Evolutionary conservation across 2,888 invertebrate genomes (phyloP).

Genomic region (Hypomecis punctinalis): DNA sequence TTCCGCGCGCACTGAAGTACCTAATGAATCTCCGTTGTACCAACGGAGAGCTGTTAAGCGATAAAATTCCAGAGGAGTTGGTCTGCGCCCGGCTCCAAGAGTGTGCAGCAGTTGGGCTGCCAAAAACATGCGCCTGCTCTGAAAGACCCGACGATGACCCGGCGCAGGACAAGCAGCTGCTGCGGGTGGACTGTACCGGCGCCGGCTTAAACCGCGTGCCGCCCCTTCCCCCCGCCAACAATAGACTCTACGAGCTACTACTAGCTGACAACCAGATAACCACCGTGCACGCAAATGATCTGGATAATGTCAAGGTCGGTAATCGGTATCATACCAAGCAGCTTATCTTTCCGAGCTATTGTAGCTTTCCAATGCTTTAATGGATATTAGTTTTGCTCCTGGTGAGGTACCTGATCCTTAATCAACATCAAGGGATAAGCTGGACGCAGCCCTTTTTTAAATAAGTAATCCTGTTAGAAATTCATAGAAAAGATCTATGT

Average conservation of each 20-base stretch:
- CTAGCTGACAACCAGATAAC: slow-evolving; percentile 40
- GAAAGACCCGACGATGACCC: too few species aligned
- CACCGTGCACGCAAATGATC: slow-evolving; percentile 24
- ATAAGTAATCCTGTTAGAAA: too few species aligned
- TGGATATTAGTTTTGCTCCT: too few species aligned
- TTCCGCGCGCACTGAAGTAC: not conserved
- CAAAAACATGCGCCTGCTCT: too few species aligned
- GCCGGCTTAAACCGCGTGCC: slow-evolving; percentile 35
- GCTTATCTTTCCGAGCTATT: too few species aligned
- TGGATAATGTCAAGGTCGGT: slow-evolving; percentile 28
- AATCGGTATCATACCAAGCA: too few species aligned
- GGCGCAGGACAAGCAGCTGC: too few species aligned
- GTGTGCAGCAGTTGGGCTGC: slow-evolving; percentile 26
- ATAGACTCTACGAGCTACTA: slow-evolving; percentile 32
- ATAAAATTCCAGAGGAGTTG: slow-evolving; percentile 36
- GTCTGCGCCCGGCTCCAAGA: slow-evolving; percentile 10
- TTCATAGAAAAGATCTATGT: too few species aligned
- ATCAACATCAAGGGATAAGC: too few species aligned
- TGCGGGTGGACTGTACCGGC: too few species aligned
- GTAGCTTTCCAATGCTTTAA: not conserved
- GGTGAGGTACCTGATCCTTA: too few species aligned
- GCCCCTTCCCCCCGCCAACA: slow-evolving; percentile 5
- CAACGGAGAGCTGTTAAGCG: slow-evolving; percentile 3
- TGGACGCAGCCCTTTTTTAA: too few species aligned
- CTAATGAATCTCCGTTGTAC: not conserved